Base-by-base conservation (phyloP, 2,797 vertebrate species). In the Tarsius wallacei region DNA sequence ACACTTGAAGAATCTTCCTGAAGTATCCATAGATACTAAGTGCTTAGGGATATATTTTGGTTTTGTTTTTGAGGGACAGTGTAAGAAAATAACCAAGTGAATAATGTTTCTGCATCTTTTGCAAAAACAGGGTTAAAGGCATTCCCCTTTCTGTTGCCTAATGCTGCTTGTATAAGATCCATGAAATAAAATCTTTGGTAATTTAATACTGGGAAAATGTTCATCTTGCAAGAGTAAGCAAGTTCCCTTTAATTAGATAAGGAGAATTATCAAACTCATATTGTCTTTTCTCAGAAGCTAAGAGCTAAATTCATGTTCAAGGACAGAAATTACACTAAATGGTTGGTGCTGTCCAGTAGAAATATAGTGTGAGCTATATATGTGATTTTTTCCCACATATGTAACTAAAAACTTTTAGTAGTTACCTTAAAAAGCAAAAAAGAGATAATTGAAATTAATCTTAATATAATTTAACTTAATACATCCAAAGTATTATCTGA, bases 251-350 rank as follows among this genome's bases (percentile, higher is more conserved):
- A 90, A 90, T 91, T 12, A 94, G 59, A 93, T 85, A 74, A 89
- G 22, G 31, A 93, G 53, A 90, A 78, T 84, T 71, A 31, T 90
- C 61, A 83, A 71, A 77, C 14, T 49, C 53, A 5, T 84, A 90
- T 74, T 92, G 92, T 53, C 74, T 95, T 96, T 97, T 94, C 96
- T 96, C 63, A 93, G 97, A 97, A 57, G 13, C 63, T 88, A 90
- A 91, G 64, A 85, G 24, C 55, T 83, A 33, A 90, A 85, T 61
- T 87, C 68, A 70, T 63, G 47, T 89, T 82, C 73, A 90, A 95
- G 63, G 71, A 85, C 36, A 95, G 81, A 96, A 91, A 83, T 85
- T 8, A 49, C 21, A 78, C 85, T 64, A 70, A 85, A 63, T 31
- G 17, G 42, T 59, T 77, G 19, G 21, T 82, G n/a, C 5, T 73